Conservation (phyloP, 2,888 invertebrate genomes). For the Monochamus alternatus region DNA sequence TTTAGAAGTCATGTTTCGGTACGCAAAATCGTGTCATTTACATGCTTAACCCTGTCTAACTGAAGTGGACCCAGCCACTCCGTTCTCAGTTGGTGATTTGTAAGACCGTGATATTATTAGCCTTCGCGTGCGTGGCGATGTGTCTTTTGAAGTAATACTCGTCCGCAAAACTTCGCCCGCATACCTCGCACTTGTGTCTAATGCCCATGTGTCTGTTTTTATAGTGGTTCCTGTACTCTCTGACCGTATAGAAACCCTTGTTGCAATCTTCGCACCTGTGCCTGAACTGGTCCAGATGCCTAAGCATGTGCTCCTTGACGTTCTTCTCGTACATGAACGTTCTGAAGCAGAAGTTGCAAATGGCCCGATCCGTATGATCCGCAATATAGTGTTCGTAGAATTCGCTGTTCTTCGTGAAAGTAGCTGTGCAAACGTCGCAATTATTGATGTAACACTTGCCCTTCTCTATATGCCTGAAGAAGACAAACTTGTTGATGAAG, state of each 20-base stretch:
- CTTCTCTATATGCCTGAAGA: conserved; percentile 69
- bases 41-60: not conserved
- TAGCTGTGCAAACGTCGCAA: conserved; percentile 67
- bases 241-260: conserved; percentile 69
- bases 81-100: conserved; percentile 29
- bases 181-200: conserved; percentile 67
- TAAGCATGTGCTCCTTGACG: conserved; percentile 69
- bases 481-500: conserved; percentile 68
- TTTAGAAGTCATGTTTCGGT: not conserved
- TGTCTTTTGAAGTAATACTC: conserved; percentile 70
- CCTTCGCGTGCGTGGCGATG: conserved; percentile 66
- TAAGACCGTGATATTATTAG: conserved; percentile 42
- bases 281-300: conserved; percentile 69
- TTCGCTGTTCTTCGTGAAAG: conserved; percentile 66
- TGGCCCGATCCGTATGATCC: conserved; percentile 67
- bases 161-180: conserved; percentile 69
- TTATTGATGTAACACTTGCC: conserved; percentile 69
- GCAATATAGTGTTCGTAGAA: conserved; percentile 67
- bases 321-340: conserved; percentile 71
- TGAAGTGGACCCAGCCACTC: not conserved
- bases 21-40: not conserved
- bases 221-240: conserved; percentile 69
- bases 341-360: conserved; percentile 69
- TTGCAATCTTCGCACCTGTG: conserved; percentile 69
- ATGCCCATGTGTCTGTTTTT: conserved; percentile 70